A percentile compares a stretch with the other conserved stretches of the same genome.
Evolutionary conservation across 2,797 vertebrate genomes (phyloP).

Genomic region (Oreochromis grahami): DNA sequence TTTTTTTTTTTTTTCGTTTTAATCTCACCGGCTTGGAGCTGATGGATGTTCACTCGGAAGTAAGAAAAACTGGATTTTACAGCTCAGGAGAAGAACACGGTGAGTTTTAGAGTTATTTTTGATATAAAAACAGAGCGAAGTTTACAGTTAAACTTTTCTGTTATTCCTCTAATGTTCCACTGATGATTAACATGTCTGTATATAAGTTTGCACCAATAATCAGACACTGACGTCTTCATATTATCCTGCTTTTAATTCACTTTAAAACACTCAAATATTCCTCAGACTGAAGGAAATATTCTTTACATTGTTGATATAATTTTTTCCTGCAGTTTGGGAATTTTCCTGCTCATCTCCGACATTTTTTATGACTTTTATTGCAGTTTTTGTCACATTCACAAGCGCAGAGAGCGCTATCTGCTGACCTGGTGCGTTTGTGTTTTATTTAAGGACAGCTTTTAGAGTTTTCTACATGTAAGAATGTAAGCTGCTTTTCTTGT

Average conservation of each 20-base stretch:
- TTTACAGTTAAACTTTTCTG: background rate
- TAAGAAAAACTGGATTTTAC: background rate
- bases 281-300: background rate
- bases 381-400: background rate
- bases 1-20: background rate
- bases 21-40: background rate
- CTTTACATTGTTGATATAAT: background rate
- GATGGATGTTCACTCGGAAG: background rate
- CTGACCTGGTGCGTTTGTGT: background rate
- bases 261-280: background rate
- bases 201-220: background rate
- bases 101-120: background rate
- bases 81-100: background rate
- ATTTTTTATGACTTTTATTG: background rate
- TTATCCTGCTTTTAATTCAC: background rate
- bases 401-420: background rate
- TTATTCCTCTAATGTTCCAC: background rate
- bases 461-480: background rate
- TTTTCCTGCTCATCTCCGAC: background rate
- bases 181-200: background rate
- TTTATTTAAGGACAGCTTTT: background rate
- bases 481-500: background rate
- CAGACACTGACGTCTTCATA: background rate
- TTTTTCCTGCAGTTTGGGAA: background rate
- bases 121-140: background rate